Percentiles rank a stretch among this genome's conserved stretches.
Evolutionary conservation across 2,888 invertebrate species (phyloP).

Genomic region (Sesia bembeciformis): DNA sequence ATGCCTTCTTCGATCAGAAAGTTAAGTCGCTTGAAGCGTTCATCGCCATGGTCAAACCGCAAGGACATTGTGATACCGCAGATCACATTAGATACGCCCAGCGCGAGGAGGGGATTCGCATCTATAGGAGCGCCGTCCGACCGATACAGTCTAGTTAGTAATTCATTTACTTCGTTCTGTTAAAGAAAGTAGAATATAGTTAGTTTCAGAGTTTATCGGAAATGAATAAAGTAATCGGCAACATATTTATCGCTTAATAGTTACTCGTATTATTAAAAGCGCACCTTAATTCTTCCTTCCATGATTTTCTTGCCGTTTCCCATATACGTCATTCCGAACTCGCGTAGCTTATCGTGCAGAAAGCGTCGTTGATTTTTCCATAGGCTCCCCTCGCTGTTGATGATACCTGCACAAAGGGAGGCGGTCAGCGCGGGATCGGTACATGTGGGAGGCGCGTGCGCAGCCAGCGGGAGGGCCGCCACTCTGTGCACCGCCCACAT

Average conservation of each 20-base stretch:
- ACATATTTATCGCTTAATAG: background rate
- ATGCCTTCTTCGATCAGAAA: slow-evolving; percentile 93
- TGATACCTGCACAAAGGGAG: slow-evolving; percentile 79
- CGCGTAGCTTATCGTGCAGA: slow-evolving; percentile 87
- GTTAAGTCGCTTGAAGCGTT: slow-evolving; percentile 85
- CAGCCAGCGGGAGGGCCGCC: slow-evolving; percentile 26
- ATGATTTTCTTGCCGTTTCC: slow-evolving; percentile 86
- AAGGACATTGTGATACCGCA: slow-evolving; percentile 93
- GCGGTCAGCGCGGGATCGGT: slow-evolving; percentile 19
- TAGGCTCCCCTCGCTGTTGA: slow-evolving; percentile 90
- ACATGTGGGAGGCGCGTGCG: slow-evolving; percentile 45
- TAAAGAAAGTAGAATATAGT: slow-evolving; percentile 16
- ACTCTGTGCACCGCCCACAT: slow-evolving; percentile 35
- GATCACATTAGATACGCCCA: slow-evolving; percentile 92
- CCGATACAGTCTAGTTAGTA: slow-evolving; percentile 78
- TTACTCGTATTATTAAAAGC: slow-evolving; percentile 17
- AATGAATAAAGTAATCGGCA: background rate
- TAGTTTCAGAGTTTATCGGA: background rate
- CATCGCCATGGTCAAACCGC: slow-evolving; percentile 85
- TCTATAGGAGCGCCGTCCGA: slow-evolving; percentile 81
- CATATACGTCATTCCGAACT: slow-evolving; percentile 91
- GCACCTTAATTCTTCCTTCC: slow-evolving; percentile 89
- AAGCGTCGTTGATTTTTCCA: slow-evolving; percentile 94
- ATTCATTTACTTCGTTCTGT: slow-evolving; percentile 84
- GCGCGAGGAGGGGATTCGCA: slow-evolving; percentile 83